phyloP scores from a whole-genome alignment of 2,113 vertebrate genomes.

The Dasyurus viverrinus region DNA sequence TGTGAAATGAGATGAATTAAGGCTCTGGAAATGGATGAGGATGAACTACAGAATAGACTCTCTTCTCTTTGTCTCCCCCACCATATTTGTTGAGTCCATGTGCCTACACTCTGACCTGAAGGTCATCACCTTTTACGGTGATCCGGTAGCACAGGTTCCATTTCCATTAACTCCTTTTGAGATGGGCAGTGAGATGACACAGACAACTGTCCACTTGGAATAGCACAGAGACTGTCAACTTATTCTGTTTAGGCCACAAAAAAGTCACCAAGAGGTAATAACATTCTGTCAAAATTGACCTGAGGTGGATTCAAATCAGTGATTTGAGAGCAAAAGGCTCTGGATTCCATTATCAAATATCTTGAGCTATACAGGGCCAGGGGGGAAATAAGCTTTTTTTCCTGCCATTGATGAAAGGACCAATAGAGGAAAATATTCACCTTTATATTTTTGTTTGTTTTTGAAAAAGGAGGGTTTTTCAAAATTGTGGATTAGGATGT shows the following conservation, averaged over 20 bases:
- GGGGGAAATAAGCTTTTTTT: conserved; percentile 7
- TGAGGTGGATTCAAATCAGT: conserved; percentile 64
- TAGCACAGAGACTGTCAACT: conserved; percentile 63
- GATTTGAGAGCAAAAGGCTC: conserved; percentile 63
- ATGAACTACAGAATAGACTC: conserved; percentile 23
- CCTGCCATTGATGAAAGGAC: conserved; percentile 39
- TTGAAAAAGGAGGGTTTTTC: conserved; percentile 30
- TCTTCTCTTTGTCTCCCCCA: not conserved
- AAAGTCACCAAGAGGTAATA: conserved; percentile 54
- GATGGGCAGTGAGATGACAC: conserved; percentile 47
- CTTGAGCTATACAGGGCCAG: conserved; percentile 46
- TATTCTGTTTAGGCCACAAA: conserved; percentile 54
- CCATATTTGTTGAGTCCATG: accelerated
- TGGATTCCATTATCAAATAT: conserved; percentile 59
- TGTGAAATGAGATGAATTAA: conserved; percentile 56
- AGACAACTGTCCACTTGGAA: conserved; percentile 59
- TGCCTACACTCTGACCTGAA: not conserved
- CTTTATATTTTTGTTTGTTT: conserved; percentile 34
- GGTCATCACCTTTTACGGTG: conserved; percentile 11
- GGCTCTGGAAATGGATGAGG: conserved; percentile 55
- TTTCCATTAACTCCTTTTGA: conserved; percentile 63
- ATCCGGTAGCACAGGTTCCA: not conserved
- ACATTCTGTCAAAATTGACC: conserved; percentile 66
- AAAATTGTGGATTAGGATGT: conserved; percentile 30
- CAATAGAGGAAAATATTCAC: not conserved